These are phyloP conservation scores for Pristionchus maxplancki DNA, from an alignment of 2,888 invertebrate species.

Conservation along the genomic window DNA sequence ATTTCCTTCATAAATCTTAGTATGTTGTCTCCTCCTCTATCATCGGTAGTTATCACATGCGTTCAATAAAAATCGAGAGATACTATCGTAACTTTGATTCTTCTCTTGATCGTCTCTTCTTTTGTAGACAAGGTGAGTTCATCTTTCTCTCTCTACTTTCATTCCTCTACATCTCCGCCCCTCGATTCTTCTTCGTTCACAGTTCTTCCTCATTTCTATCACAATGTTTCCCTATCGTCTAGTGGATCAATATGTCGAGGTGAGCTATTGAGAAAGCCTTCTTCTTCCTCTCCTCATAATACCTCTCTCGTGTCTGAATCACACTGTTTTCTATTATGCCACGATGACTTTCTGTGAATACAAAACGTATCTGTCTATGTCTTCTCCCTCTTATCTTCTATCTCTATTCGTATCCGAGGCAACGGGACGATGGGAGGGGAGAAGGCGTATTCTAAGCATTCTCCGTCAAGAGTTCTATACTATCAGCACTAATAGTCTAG, in stretches of 20 bases:
- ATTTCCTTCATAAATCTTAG: not conserved
- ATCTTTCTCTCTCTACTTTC: not conserved
- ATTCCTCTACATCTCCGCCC: not conserved
- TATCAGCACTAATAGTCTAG: not conserved
- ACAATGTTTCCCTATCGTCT: constrained; percentile 18
- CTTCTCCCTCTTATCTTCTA: not conserved
- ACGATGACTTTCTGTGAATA: not conserved
- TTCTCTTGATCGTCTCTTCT: not conserved
- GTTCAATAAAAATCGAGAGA: not conserved
- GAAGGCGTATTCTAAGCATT: not conserved
- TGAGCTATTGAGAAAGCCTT: not conserved
- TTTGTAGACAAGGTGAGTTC: not conserved
- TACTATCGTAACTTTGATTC: not conserved
- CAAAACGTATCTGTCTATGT: not conserved
- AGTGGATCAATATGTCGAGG: constrained; percentile 12
- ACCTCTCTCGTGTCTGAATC: not conserved
- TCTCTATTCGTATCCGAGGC: constrained; percentile 2
- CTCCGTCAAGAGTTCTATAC: not conserved
- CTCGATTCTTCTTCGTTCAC: not conserved
- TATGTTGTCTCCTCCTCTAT: not conserved
- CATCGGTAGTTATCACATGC: not conserved
- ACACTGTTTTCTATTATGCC: not conserved
- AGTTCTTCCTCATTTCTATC: not conserved
- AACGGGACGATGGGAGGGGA: constrained; percentile 25
- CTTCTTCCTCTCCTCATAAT: not conserved